Evolutionary conservation across 2,888 invertebrate genomes (phyloP).

Genomic region (Drosophila subsilvestris): DNA sequence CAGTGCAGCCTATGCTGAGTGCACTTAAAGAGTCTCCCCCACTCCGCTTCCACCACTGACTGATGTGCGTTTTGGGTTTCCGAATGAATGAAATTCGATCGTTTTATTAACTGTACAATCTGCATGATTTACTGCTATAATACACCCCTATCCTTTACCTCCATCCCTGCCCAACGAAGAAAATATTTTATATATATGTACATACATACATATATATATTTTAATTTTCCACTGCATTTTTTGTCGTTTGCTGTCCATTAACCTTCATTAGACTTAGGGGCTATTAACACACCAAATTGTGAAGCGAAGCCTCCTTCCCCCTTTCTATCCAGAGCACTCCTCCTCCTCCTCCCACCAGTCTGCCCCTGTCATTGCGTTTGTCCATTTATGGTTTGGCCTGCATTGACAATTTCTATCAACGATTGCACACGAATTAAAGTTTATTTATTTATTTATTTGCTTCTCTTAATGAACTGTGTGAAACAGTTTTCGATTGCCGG

Average conservation of each 20-base stretch:
- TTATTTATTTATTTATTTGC: conserved; percentile 70
- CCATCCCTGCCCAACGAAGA: not conserved
- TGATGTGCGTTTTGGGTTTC: conserved; percentile 47
- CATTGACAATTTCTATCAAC: conserved; percentile 67
- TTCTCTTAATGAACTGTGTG: conserved; percentile 73
- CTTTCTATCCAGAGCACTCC: too few relatives aligned
- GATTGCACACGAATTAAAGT: conserved; percentile 72
- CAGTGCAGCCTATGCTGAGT: not conserved
- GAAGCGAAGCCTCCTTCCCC: not conserved
- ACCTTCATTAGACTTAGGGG: conserved; percentile 67
- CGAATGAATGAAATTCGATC: conserved; percentile 81
- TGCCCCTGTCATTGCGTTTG: conserved; percentile 25
- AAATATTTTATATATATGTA: not conserved
- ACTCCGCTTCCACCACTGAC: not conserved
- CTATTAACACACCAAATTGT: conserved; percentile 29
- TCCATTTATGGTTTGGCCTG: conserved; percentile 40
- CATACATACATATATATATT: conserved; percentile 22
- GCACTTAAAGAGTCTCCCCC: not conserved
- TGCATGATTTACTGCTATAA: conserved; percentile 20
- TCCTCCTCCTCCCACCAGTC: conserved; percentile 2
- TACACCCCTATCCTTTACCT: not conserved
- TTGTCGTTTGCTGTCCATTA: conserved; percentile 67
- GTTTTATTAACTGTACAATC: conserved; percentile 78
- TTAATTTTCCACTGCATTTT: conserved; percentile 50
- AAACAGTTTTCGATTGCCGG: conserved; percentile 54